These are phyloP conservation scores for Anas bahamensis DNA, from an alignment of 2,797 vertebrate species.

Conservation along the genomic window DNA sequence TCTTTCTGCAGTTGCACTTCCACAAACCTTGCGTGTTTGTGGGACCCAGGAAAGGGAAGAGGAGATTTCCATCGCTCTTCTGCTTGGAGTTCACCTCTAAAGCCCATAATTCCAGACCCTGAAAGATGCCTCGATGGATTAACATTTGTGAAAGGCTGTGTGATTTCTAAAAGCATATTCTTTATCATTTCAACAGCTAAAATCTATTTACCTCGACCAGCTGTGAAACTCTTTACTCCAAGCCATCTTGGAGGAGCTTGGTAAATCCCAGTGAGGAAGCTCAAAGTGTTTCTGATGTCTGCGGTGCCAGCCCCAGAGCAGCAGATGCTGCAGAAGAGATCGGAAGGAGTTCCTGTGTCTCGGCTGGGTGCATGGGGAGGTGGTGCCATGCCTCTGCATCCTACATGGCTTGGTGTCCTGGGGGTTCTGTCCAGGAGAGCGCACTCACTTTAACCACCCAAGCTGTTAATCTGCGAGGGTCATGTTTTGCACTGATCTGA, in stretches of 20 bases:
- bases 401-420: fast-evolving
- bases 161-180: neutral
- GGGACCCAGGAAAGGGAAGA: neutral
- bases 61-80: neutral
- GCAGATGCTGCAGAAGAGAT: neutral
- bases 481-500: neutral
- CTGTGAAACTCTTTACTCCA: neutral
- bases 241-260: neutral
- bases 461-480: too few species aligned
- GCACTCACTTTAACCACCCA: neutral
- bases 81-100: too few species aligned
- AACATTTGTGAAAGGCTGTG: neutral
- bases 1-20: neutral
- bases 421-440: neutral
- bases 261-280: neutral
- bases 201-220: neutral
- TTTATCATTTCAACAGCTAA: neutral
- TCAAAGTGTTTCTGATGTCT: neutral
- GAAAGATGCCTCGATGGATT: neutral
- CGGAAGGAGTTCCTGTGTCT: neutral
- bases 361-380: fast-evolving
- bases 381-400: neutral
- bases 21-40: neutral
- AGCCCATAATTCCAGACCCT: neutral
- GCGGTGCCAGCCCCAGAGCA: too few species aligned